phyloP scores from a whole-genome alignment of 2,888 invertebrate species.

The Nymphalis urticae region DNA sequence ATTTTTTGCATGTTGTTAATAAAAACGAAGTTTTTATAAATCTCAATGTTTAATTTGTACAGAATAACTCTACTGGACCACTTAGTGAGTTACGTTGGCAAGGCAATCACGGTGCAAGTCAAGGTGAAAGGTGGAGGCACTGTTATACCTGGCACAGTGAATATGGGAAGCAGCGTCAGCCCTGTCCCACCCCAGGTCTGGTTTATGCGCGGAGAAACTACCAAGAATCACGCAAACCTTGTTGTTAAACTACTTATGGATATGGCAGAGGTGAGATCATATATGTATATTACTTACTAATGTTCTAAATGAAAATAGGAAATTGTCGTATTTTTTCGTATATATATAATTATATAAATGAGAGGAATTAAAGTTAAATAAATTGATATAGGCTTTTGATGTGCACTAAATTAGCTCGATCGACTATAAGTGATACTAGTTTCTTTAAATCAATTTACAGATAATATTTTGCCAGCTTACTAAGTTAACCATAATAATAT shows the following conservation, averaged over 20 bases:
- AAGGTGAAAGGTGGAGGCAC: constrained; percentile 81
- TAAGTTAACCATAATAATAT: too few species aligned
- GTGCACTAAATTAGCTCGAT: too few species aligned
- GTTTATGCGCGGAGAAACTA: constrained; percentile 94
- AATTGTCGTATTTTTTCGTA: too few species aligned
- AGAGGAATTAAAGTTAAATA: too few species aligned
- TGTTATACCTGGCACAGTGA: constrained; percentile 72
- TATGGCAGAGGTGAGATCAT: constrained; percentile 88
- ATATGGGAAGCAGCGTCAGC: constrained; percentile 76
- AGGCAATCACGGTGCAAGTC: constrained; percentile 94
- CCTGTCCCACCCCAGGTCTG: constrained; percentile 78
- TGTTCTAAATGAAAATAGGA: too few species aligned
- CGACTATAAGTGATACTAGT: too few species aligned
- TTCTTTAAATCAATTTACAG: too few species aligned
- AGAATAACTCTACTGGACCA: constrained; percentile 93
- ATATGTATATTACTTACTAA: background rate
- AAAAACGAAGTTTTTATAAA: background rate
- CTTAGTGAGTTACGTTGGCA: constrained; percentile 94
- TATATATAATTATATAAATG: too few species aligned
- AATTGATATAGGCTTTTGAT: too few species aligned
- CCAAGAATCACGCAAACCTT: constrained; percentile 92
- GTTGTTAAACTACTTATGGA: constrained; percentile 94
- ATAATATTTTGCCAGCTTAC: too few species aligned
- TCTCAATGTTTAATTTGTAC: constrained; percentile 1
- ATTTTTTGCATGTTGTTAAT: background rate